Percentiles rank a stretch among this genome's conserved stretches.
Evolutionary conservation across 2,797 vertebrate species (phyloP).

Genomic region (Gephyroberyx darwinii): DNA sequence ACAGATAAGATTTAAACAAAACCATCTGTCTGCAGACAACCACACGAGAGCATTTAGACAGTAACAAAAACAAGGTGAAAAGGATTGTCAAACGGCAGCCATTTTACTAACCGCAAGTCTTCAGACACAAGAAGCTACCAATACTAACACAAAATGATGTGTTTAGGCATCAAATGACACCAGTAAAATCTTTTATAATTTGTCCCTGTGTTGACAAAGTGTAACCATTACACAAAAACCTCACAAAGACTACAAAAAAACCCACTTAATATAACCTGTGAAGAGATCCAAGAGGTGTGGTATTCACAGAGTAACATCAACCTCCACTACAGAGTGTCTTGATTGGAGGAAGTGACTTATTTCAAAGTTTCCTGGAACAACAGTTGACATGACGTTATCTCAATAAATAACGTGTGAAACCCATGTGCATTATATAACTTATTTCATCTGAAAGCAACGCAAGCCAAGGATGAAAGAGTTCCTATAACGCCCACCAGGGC

Average conservation of each 20-base stretch:
- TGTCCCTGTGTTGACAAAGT: too few species aligned
- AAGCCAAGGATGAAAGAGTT: slow-evolving; percentile 43
- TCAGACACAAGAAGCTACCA: too few species aligned
- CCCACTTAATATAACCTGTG: not conserved
- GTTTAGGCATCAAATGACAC: slow-evolving; percentile 28
- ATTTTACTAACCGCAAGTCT: slow-evolving; percentile 39
- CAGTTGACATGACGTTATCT: slow-evolving; percentile 1
- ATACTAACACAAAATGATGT: slow-evolving; percentile 43
- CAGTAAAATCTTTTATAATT: slow-evolving; percentile 15
- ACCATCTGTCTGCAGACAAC: slow-evolving; percentile 37
- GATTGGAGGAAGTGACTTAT: not conserved
- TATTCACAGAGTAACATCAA: slow-evolving; percentile 13
- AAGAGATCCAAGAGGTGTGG: slow-evolving; percentile 5
- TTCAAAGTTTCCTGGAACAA: slow-evolving; percentile 14
- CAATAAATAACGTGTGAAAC: not conserved
- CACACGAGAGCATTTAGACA: slow-evolving; percentile 45
- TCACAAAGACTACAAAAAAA: not conserved
- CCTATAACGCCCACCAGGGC: slow-evolving; percentile 21
- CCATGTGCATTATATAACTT: slow-evolving; percentile 25
- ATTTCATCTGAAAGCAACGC: slow-evolving; percentile 16
- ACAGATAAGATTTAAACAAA: slow-evolving; percentile 58
- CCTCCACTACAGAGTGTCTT: not conserved
- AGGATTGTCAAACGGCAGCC: slow-evolving; percentile 46
- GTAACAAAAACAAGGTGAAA: slow-evolving; percentile 61
- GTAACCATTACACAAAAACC: too few species aligned